Conservation (phyloP, 2,888 invertebrate genomes). For the Cactoblastis cactorum region DNA sequence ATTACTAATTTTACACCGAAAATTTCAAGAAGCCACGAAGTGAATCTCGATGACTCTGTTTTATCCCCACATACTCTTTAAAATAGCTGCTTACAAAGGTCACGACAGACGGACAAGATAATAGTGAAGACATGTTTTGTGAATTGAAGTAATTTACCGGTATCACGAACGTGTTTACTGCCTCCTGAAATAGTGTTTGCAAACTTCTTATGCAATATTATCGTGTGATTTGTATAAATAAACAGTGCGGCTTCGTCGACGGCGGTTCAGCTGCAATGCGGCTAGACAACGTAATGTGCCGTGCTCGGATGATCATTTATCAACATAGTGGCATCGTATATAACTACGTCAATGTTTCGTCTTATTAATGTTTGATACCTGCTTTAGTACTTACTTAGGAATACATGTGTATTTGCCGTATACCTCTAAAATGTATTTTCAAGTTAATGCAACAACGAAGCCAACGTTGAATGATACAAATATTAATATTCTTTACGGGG, state of each 20-base stretch:
- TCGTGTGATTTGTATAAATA: neutral
- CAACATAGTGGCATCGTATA: neutral
- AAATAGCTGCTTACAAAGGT: neutral
- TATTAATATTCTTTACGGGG: too few species aligned
- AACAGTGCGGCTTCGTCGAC: neutral
- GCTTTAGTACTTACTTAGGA: too few species aligned
- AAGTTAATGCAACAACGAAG: too few species aligned
- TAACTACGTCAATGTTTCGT: neutral
- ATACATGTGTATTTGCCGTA: too few species aligned
- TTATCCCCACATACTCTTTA: too few species aligned
- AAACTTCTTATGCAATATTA: conserved; percentile 6
- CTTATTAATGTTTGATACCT: neutral
- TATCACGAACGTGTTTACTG: neutral
- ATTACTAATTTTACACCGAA: too few species aligned
- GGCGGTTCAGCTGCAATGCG: conserved; percentile 3
- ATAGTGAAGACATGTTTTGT: neutral
- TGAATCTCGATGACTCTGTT: too few species aligned
- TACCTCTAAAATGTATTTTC: too few species aligned
- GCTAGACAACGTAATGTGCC: neutral
- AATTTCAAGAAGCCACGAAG: too few species aligned
- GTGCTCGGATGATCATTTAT: neutral
- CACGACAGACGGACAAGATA: neutral
- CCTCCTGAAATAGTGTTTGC: conserved; percentile 6
- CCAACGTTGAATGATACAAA: too few species aligned
- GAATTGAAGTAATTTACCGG: neutral